Base-by-base conservation (phyloP, 2,113 vertebrate species). In the Cyanocitta stelleri region DNA sequence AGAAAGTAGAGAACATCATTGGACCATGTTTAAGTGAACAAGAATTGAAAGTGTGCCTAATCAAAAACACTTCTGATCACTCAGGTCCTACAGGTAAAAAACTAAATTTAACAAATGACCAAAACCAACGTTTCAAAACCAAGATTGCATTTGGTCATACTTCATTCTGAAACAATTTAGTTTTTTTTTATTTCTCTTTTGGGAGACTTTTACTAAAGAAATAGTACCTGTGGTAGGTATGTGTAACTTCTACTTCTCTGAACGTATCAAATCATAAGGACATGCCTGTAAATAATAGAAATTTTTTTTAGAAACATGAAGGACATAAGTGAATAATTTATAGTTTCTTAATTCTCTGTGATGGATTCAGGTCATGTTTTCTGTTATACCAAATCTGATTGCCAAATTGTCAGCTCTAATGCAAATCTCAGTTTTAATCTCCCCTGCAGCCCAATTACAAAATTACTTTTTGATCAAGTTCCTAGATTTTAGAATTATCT, bases 351-450 rank as follows among this genome's bases (percentile, higher is more conserved):
- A 97, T 97, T 95, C 87, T 76, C 74, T 59, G 23, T 91, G 96
- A 96, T 95, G 66, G 93, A 97, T 96, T 97, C 96, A 94, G 96
- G 91, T 96, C 96, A 97, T 97, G 86, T 94, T 96, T 95, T 86
- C 79, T 95, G 78, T 93, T 93, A 61, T 27, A 91, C 86, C 85
- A 95, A 72, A 88, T 91, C 68, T 94, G 91, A 95, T 92, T 96
- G 97, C 95, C 95, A 96, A 95, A 96, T 96, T 97, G 97, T 96
- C 96, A 96, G 61, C 64, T 96, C 58, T 87, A 94, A 97, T 95
- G 91, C 83, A 89, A 82, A 88, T 96, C 90, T 92, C 85, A 61
- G n/a, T 87, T 80, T 90, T 86, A 93, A 93, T 95, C 78, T 91
- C 48, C 95, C 96, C 88, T 82, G 59, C 88, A 96, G 94, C 75